phyloP scores from a whole-genome alignment of 1,140 invertebrate species.

The Temnothorax nylanderi region DNA sequence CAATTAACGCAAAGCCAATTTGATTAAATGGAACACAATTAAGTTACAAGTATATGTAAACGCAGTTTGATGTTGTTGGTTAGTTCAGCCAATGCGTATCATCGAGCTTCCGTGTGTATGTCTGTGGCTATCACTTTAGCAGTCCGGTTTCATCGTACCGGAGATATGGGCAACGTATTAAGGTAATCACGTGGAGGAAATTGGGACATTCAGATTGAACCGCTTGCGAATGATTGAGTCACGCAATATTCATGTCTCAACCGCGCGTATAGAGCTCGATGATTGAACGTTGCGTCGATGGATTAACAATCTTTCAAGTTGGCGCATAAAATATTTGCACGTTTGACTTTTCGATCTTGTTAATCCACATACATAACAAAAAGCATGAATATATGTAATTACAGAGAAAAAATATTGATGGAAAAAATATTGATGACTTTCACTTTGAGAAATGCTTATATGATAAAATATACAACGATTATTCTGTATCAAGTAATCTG shows the following conservation, averaged over 20 bases:
- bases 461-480: background rate
- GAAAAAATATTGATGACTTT: background rate
- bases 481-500: background rate
- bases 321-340: background rate
- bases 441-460: background rate
- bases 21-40: constrained; percentile 20
- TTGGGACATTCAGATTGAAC: constrained; percentile 69
- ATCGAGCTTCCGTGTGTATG: constrained; percentile 39
- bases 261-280: constrained; percentile 14
- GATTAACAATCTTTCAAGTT: constrained; percentile 30
- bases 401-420: background rate
- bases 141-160: constrained; percentile 49
- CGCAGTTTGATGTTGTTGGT: constrained; percentile 35
- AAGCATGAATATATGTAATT: background rate
- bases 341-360: background rate
- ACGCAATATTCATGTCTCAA: constrained; percentile 67
- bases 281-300: constrained; percentile 45
- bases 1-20: constrained; percentile 30
- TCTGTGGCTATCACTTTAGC: constrained; percentile 52
- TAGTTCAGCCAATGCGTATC: constrained; percentile 41
- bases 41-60: constrained; percentile 26
- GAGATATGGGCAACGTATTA: constrained; percentile 63
- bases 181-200: constrained; percentile 67
- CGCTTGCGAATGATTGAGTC: constrained; percentile 65
- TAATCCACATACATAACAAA: background rate